Percentiles rank a stretch among this genome's conserved stretches.
phyloP scores from a whole-genome alignment of 2,113 vertebrate genomes.

The Mesocricetus auratus region DNA sequence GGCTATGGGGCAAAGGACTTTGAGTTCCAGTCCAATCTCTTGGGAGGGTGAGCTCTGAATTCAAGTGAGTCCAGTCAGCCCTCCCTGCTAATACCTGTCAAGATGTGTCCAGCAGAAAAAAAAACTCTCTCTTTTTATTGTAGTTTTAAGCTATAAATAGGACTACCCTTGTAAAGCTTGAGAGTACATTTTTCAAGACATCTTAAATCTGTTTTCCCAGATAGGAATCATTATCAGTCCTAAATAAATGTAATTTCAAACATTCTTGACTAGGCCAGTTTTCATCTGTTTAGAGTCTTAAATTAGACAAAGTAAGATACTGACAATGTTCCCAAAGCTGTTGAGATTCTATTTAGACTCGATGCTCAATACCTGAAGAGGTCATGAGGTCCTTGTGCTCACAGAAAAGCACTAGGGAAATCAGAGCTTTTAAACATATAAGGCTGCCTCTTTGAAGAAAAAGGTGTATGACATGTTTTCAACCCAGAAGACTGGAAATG shows the following conservation, averaged over 20 bases:
- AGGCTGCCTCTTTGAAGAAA: too few species aligned
- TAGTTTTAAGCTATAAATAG: not conserved
- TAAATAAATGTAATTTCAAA: not conserved
- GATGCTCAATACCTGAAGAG: not conserved
- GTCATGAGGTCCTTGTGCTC: not conserved
- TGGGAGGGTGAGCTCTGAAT: not conserved
- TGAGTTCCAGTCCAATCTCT: not conserved
- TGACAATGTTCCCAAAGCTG: not conserved
- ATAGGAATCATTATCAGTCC: not conserved
- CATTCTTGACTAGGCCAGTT: not conserved
- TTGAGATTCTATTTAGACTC: not conserved
- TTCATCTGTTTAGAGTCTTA: not conserved
- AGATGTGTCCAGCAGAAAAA: not conserved
- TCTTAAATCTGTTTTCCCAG: not conserved
- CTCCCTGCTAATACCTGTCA: not conserved
- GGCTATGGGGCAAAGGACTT: not conserved
- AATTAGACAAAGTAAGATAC: not conserved
- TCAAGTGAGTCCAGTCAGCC: not conserved
- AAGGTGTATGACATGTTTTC: too few species aligned
- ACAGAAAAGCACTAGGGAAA: not conserved
- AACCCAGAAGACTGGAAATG: too few species aligned
- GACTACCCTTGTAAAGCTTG: not conserved
- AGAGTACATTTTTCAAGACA: not conserved
- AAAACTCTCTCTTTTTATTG: not conserved
- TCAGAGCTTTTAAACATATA: too few species aligned